phyloP scores from a whole-genome alignment of 2,113 vertebrate species.

The Casuarius casuarius region DNA sequence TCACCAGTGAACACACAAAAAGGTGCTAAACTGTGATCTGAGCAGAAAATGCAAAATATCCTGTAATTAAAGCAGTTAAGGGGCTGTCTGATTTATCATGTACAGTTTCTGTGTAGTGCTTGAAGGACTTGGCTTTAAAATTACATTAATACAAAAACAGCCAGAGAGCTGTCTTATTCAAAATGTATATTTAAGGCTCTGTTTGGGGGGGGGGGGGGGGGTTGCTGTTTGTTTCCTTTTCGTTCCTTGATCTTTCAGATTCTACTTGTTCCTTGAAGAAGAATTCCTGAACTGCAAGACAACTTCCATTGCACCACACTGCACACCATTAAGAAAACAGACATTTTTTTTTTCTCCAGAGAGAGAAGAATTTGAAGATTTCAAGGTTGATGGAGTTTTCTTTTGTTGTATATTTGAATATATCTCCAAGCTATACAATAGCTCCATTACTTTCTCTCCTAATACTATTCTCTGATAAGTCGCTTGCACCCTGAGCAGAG shows the following conservation, averaged over 20 bases:
- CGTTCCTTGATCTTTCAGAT: background rate
- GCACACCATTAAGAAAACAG: background rate
- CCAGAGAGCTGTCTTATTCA: background rate
- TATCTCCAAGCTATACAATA: background rate
- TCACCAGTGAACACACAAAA: background rate
- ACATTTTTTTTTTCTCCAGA: background rate
- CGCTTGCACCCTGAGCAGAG: background rate
- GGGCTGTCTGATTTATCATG: background rate
- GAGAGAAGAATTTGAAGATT: background rate
- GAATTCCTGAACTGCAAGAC: background rate
- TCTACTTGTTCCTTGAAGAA: background rate
- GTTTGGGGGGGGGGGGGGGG: background rate
- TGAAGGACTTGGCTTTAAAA: slow-evolving; percentile 33
- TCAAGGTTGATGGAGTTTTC: background rate
- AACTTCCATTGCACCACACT: background rate
- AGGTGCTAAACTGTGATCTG: background rate
- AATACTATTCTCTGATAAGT: background rate
- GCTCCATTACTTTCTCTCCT: background rate
- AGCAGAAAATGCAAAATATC: slow-evolving; percentile 7
- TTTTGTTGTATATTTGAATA: background rate
- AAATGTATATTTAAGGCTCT: slow-evolving; percentile 14
- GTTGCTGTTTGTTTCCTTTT: background rate
- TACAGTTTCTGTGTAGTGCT: background rate
- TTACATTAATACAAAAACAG: slow-evolving; percentile 5
- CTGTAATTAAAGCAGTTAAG: background rate